Conservation (phyloP, 2,888 invertebrate genomes). For the Aspidiotus destructor region DNA sequence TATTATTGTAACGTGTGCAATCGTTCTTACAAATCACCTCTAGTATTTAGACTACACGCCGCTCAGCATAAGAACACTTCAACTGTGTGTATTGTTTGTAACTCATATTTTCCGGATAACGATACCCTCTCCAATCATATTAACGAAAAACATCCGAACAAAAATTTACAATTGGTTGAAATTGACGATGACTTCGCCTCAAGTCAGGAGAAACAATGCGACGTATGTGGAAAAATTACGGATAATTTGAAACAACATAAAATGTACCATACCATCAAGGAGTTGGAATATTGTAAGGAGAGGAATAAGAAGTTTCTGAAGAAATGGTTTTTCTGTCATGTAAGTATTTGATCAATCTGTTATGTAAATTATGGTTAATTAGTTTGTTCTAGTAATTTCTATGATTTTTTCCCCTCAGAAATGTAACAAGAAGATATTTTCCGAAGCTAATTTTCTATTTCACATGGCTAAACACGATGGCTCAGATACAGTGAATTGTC, state of each 20-base stretch:
- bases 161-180: background rate
- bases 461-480: slow-evolving; percentile 27
- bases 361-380: background rate
- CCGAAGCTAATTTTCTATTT: slow-evolving; percentile 21
- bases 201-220: slow-evolving; percentile 22
- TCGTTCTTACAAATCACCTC: slow-evolving; percentile 13
- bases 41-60: slow-evolving; percentile 15
- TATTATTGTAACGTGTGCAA: slow-evolving; percentile 21
- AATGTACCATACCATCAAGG: slow-evolving; percentile 21
- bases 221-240: slow-evolving; percentile 30
- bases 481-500: slow-evolving; percentile 14
- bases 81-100: slow-evolving; percentile 17
- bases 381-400: background rate
- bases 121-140: slow-evolving; percentile 10
- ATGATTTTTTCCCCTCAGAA: slow-evolving; percentile 7
- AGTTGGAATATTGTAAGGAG: slow-evolving; percentile 21
- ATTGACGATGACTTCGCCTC: background rate
- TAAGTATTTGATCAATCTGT: background rate
- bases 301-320: slow-evolving; percentile 9
- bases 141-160: slow-evolving; percentile 6
- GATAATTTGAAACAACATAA: slow-evolving; percentile 27
- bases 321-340: slow-evolving; percentile 26
- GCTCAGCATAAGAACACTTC: slow-evolving; percentile 17
- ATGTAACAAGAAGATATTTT: slow-evolving; percentile 28
- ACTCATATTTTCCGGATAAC: slow-evolving; percentile 11